Conservation (phyloP, 2,888 invertebrate species). For the Liodrosophila aerea region DNA sequence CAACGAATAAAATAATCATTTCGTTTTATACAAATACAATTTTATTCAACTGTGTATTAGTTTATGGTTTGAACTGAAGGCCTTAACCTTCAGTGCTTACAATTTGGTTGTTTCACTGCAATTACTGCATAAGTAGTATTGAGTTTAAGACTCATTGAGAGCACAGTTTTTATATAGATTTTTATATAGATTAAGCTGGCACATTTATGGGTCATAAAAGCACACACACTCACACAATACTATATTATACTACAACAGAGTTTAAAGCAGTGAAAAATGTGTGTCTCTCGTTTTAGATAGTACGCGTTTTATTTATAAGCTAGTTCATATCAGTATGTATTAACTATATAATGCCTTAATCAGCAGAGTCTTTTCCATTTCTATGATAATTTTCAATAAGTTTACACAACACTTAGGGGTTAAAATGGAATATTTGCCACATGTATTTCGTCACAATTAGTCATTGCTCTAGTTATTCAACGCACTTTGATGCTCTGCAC, state of each 20-base stretch:
- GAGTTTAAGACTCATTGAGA: constrained; percentile 10
- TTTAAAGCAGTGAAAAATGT: not conserved
- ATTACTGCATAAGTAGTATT: constrained; percentile 20
- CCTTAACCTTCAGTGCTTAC: not conserved
- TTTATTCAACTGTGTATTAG: not conserved
- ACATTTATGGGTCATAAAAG: no score
- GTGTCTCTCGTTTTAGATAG: constrained; percentile 7
- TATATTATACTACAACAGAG: no score
- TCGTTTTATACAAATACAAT: not conserved
- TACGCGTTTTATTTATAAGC: constrained; percentile 21
- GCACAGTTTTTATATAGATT: no score
- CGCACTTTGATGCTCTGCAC: constrained; percentile 74
- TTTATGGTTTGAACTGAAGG: constrained; percentile 3
- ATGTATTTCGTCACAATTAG: constrained; percentile 10
- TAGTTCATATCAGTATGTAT: constrained; percentile 34
- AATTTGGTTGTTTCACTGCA: constrained; percentile 18
- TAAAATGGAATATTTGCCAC: not conserved
- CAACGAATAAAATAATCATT: no score
- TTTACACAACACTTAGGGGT: constrained; percentile 60
- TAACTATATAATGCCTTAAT: constrained; percentile 31
- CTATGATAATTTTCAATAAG: constrained; percentile 37
- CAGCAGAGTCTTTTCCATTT: constrained; percentile 21
- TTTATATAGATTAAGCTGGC: no score
- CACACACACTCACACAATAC: no score
- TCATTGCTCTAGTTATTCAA: constrained; percentile 39